A percentile compares a stretch with the other conserved stretches of the same genome.
Evolutionary conservation across 1,140 invertebrate species (phyloP).

Genomic region (Paralvinella palmiformis): DNA sequence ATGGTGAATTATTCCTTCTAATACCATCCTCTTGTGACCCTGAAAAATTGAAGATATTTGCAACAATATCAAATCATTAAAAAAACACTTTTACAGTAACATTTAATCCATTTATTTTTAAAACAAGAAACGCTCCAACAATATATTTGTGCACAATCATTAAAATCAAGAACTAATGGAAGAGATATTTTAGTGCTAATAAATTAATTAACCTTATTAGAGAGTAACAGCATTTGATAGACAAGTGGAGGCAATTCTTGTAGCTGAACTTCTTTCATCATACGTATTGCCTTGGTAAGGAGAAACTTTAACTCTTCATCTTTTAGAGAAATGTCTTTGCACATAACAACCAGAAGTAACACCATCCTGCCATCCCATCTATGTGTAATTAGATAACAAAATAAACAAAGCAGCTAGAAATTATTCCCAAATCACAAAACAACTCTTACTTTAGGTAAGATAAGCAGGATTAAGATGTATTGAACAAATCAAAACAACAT

Average conservation of each 20-base stretch:
- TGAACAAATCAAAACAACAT: too few species aligned
- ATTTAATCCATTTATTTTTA: too few species aligned
- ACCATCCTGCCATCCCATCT: constrained; percentile 39
- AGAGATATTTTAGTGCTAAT: too few species aligned
- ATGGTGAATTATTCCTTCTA: constrained; percentile 41
- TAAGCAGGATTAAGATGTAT: too few species aligned
- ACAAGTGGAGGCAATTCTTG: constrained; percentile 47
- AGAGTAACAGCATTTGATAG: constrained; percentile 47
- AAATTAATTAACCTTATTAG: constrained; percentile 44
- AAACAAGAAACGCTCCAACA: too few species aligned
- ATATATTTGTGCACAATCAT: too few species aligned
- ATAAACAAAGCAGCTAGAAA: too few species aligned
- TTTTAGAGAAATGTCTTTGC: constrained; percentile 44
- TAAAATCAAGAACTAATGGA: neutral
- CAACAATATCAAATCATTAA: too few species aligned
- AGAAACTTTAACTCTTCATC: constrained; percentile 47
- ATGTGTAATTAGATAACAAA: too few species aligned
- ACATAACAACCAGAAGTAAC: constrained; percentile 38
- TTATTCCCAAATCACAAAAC: too few species aligned
- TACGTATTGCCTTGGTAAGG: constrained; percentile 44
- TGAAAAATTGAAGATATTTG: constrained; percentile 23
- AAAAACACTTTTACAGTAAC: too few species aligned
- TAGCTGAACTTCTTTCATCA: constrained; percentile 42
- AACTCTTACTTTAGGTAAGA: too few species aligned
- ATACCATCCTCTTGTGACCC: constrained; percentile 41